Base-by-base conservation (phyloP, 2,888 invertebrate species). In the Dascillus cervinus region DNA sequence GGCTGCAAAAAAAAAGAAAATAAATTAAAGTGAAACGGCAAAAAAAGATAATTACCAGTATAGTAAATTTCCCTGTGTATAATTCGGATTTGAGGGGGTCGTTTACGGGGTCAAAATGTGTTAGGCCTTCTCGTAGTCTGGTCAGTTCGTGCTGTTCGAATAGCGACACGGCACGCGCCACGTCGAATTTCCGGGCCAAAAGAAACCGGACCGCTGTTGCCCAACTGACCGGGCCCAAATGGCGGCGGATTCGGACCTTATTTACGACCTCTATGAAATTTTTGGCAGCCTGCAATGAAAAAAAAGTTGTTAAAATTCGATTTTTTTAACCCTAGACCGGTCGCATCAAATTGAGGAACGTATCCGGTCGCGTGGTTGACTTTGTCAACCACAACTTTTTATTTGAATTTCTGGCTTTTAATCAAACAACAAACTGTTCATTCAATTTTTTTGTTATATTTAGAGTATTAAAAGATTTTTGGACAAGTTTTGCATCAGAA, bases 151-250 rank as follows among this genome's bases (percentile, higher is more conserved):
- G 94, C 58, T 91, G 88, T 52, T 89, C 79, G 67, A 89, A 95
- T n/a, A 96, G 72, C 9, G 85, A 80, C 30, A 94, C 75, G 34
- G 95, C 94, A 49, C 95, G 77, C 23, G 78, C 72, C 30, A 94
- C 84, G 64, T 95, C 94, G 64, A 95, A 96, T 70, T 96, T 96
- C 47, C 95, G 78, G 46, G 96, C 95, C 53, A 85, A 77, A 54
- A 92, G 69, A 69, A 92, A 92, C 67, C 90, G 89, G 43, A 94
- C 79, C 25, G 94, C 95, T n/a, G 89, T 87, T 39, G 84, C 80
- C 70, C 89, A 85, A 43, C 83, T 76, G 28, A 88, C 75, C 15
- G 77, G 75, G 10, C 68, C 68, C 22, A 64, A 60, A 49, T 69
- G 64, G 44, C 68, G 59, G 14, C 72, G 71, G 25, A 71, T 71